Conservation (phyloP, 2,888 invertebrate genomes). For the Hipparchia semele region DNA sequence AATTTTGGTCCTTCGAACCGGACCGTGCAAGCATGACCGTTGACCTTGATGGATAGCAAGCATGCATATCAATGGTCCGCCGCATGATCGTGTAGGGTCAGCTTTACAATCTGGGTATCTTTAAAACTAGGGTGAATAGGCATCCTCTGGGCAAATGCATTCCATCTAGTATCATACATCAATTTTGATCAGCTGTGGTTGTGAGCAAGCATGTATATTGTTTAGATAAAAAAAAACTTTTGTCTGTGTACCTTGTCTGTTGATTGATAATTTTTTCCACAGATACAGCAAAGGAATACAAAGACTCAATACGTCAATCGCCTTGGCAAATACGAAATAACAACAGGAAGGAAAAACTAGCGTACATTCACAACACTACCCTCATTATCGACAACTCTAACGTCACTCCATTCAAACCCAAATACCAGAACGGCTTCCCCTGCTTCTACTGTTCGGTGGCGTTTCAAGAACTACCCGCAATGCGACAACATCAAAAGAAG, state of each 20-base stretch:
- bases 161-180: too few species aligned
- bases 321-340: slow-evolving; percentile 23
- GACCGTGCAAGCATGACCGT: too few species aligned
- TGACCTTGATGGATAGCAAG: too few species aligned
- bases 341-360: slow-evolving; percentile 55
- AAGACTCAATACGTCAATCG: slow-evolving; percentile 3
- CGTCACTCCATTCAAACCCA: slow-evolving; percentile 60
- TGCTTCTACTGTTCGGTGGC: slow-evolving; percentile 64
- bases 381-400: slow-evolving; percentile 60
- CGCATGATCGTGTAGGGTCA: too few species aligned
- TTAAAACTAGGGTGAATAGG: too few species aligned
- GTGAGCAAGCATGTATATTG: background rate
- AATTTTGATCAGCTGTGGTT: too few species aligned
- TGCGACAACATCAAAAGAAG: slow-evolving; percentile 45
- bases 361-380: slow-evolving; percentile 54
- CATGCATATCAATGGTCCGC: too few species aligned
- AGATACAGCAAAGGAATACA: slow-evolving; percentile 19
- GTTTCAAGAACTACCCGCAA: slow-evolving; percentile 53
- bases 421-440: slow-evolving; percentile 58
- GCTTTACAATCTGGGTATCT: too few species aligned
- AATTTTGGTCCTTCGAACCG: too few species aligned
- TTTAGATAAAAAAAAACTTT: background rate
- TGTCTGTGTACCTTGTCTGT: background rate
- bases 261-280: background rate
- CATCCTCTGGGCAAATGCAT: too few species aligned